A percentile compares a stretch with the other conserved stretches of the same genome.
These are phyloP conservation scores for Drosophila lacteicornis DNA, from an alignment of 1,140 invertebrate species.

Conservation along the genomic window DNA sequence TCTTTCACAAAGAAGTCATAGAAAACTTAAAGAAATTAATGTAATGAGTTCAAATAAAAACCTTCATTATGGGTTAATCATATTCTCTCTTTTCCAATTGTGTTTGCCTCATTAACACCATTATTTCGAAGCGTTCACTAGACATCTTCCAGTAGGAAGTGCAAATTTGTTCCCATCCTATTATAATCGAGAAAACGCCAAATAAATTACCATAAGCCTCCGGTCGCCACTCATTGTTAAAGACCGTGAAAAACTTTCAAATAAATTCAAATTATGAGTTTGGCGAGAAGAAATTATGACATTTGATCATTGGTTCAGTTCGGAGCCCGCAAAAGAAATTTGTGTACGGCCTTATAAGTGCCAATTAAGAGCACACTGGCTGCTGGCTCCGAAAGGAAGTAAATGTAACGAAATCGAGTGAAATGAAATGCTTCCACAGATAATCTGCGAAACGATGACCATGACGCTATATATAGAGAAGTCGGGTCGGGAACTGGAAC, in stretches of 20 bases:
- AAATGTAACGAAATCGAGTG: slow-evolving; percentile 47
- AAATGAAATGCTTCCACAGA: slow-evolving; percentile 54
- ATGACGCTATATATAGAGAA: slow-evolving; percentile 66
- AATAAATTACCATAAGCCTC: slow-evolving; percentile 35
- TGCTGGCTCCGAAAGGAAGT: slow-evolving; percentile 36
- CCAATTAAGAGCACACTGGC: slow-evolving; percentile 56
- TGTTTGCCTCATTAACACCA: slow-evolving; percentile 6
- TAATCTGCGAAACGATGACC: slow-evolving; percentile 79
- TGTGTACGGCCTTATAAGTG: slow-evolving; percentile 69
- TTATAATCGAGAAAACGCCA: slow-evolving; percentile 19
- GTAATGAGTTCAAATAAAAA: slow-evolving; percentile 7
- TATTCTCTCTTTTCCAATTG: slow-evolving; percentile 9
- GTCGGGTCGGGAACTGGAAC: slow-evolving; percentile 26
- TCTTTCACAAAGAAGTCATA: neutral
- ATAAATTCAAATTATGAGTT: slow-evolving; percentile 33
- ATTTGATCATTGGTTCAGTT: slow-evolving; percentile 59
- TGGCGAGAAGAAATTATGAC: slow-evolving; percentile 67
- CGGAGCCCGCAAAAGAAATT: slow-evolving; percentile 55
- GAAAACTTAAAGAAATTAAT: neutral
- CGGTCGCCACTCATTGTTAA: slow-evolving; percentile 32
- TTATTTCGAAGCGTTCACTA: neutral
- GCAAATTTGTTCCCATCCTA: slow-evolving; percentile 19
- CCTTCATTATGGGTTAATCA: slow-evolving; percentile 8
- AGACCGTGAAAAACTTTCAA: slow-evolving; percentile 43
- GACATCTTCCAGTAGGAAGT: slow-evolving; percentile 36